Base-by-base conservation (phyloP, 2,888 invertebrate species). In the Eumacrocentrus americanus region DNA sequence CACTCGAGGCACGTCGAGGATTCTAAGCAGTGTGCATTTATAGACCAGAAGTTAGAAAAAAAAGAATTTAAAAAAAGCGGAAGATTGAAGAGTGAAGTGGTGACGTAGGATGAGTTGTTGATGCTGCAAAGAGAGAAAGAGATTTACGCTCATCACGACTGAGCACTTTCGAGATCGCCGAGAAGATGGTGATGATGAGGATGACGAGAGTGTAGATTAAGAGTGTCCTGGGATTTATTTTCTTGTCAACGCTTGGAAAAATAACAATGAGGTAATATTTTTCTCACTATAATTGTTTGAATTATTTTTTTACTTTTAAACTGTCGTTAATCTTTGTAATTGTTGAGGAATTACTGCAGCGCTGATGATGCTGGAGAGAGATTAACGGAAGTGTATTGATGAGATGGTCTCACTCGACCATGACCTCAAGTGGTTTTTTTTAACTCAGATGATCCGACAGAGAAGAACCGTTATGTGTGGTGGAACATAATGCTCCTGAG, bases 401-500 rank as follows among this genome's bases (percentile, higher is more conserved):
- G 20, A 46, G 29, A 7, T 23, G 16, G 20, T n/a, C 44, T 50
- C 46, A 46, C 12, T 55, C 38, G 23, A 56, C 42, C 12, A n/a
- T 58, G 53, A 44, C 37, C 57, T 60, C 57, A 56, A 60, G 34
- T 48, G 37, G 20, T 55, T 58, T 46, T 35, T 61, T 56, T 54
- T 60, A 44, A 51, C 47, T 48, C 50, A 58, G 56, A 53, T 52
- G 63, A 64, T 55, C 65, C 63, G 61, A 54, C 58, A 51, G 53
- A 22, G 50, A 61, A 64, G 61, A 61, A 64, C 67, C 67, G 67
- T 67, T 67, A 67, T 55, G 16, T 25, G 42, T 42, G 48, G 44
- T 42, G 56, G 48, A 55, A 55, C 16, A 55, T 46, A 48, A 60
- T 42, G 40, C 22, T 55, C n/a, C 22, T 14, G 40, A 44, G 11